These are phyloP conservation scores for Magallana ariakensis DNA, from an alignment of 1,140 invertebrate genomes.

Conservation along the genomic window DNA sequence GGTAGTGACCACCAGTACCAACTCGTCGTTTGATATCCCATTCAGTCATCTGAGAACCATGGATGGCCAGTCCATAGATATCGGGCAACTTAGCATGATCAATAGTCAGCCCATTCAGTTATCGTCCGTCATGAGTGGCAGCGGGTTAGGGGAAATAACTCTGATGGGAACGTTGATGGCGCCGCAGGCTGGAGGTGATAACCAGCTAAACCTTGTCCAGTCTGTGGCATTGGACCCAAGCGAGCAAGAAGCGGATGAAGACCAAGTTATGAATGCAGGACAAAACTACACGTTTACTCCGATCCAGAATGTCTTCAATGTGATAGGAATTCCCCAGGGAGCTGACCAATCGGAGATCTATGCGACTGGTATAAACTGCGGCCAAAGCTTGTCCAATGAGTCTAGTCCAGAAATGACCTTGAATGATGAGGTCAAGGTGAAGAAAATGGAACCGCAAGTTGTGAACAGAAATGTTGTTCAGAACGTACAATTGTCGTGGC, in stretches of 20 bases:
- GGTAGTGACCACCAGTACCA: background rate
- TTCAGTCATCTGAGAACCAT: conserved; percentile 12
- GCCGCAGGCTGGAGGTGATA: background rate
- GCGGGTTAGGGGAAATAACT: background rate
- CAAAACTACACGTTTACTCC: background rate
- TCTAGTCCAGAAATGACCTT: background rate
- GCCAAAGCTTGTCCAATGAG: background rate
- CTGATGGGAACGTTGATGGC: conserved; percentile 20
- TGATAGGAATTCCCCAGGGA: background rate
- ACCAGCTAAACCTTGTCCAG: conserved; percentile 17
- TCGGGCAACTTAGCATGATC: background rate
- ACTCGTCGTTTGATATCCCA: background rate
- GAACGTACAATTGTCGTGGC: background rate
- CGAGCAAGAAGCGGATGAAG: background rate
- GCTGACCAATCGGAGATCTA: background rate
- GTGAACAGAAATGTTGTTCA: background rate
- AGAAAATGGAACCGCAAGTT: background rate
- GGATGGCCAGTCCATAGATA: background rate
- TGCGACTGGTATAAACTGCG: background rate
- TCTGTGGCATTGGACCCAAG: background rate
- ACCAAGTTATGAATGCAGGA: background rate
- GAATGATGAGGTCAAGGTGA: background rate
- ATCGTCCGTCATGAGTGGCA: background rate
- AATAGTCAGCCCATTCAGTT: conserved; percentile 2
- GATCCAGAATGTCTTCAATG: conserved; percentile 13